Conservation (phyloP, 2,888 invertebrate genomes). For the Lordiphosa andalusiaca region DNA sequence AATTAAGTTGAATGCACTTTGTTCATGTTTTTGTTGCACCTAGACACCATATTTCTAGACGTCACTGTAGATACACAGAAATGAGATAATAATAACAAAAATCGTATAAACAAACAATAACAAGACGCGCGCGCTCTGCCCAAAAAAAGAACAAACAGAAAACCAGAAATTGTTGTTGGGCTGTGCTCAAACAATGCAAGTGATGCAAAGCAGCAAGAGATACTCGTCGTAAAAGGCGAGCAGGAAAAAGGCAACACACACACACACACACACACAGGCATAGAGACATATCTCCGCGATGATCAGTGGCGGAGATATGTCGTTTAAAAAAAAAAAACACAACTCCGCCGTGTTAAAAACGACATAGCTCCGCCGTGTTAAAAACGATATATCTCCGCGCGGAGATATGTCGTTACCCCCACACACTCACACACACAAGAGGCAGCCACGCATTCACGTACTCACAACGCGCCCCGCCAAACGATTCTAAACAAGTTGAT, state of each 20-base stretch:
- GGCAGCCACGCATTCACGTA: conserved; percentile 63
- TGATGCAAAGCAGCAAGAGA: conserved; percentile 46
- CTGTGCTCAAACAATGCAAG: conserved; percentile 51
- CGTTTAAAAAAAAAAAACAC: too few species aligned
- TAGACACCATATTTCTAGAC: conserved; percentile 11
- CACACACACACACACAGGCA: conserved; percentile 35
- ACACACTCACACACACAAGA: conserved; percentile 33
- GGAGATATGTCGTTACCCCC: neutral
- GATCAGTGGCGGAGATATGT: too few species aligned
- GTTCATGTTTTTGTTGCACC: neutral
- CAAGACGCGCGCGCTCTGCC: conserved; percentile 41
- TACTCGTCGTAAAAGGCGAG: conserved; percentile 21
- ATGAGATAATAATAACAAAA: conserved; percentile 70
- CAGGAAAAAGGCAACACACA: conserved; percentile 39
- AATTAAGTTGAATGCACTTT: conserved; percentile 9
- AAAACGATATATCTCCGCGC: too few species aligned
- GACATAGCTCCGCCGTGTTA: too few species aligned
- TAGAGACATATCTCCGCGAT: conserved; percentile 1
- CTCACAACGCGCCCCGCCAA: conserved; percentile 35
- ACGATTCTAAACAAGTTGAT: conserved; percentile 77
- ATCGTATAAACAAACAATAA: conserved; percentile 51
- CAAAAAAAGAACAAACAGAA: conserved; percentile 57
- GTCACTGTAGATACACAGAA: conserved; percentile 49
- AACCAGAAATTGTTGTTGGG: conserved; percentile 30
- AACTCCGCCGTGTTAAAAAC: too few species aligned